A percentile compares a stretch with the other conserved stretches of the same genome.
These are phyloP conservation scores for Triplophysa yarkandensis DNA, from an alignment of 2,797 vertebrate genomes.

Conservation along the genomic window DNA sequence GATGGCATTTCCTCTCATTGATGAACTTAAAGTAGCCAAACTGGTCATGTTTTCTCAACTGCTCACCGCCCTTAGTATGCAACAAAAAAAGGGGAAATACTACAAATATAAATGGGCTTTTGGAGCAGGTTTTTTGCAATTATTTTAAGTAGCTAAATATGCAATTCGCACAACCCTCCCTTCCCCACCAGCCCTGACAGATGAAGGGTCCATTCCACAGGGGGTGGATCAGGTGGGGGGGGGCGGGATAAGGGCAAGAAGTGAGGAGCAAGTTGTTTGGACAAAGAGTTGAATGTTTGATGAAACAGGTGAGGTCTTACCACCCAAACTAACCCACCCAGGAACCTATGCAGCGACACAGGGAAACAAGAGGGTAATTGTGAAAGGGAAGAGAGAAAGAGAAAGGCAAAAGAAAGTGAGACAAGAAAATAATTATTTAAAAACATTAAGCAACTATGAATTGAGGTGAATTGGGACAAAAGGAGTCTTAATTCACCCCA, in stretches of 20 bases:
- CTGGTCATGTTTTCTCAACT: slow-evolving; percentile 66
- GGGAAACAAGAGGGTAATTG: too few relatives aligned
- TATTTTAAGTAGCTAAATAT: slow-evolving; percentile 61
- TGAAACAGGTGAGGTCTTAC: slow-evolving; percentile 62
- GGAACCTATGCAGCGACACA: slow-evolving; percentile 64
- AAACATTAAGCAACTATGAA: neutral
- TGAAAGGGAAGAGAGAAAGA: too few relatives aligned
- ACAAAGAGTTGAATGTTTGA: slow-evolving; percentile 55
- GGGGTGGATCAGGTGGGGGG: slow-evolving; percentile 44
- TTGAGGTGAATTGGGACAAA: neutral
- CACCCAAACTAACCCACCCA: slow-evolving; percentile 63
- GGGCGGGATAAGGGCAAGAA: slow-evolving; percentile 54
- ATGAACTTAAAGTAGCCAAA: slow-evolving; percentile 74
- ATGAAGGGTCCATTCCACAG: slow-evolving; percentile 51
- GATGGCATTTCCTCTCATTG: slow-evolving; percentile 66
- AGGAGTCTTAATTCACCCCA: neutral
- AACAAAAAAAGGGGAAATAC: slow-evolving; percentile 68
- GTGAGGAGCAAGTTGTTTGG: slow-evolving; percentile 68
- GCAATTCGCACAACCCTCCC: slow-evolving; percentile 52
- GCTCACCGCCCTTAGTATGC: slow-evolving; percentile 63
- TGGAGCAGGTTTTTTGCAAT: slow-evolving; percentile 63
- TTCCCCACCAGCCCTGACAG: slow-evolving; percentile 40
- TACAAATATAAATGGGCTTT: slow-evolving; percentile 62
- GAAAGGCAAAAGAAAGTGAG: slow-evolving; percentile 26
- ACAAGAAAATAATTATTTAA: slow-evolving; percentile 22